Evolutionary conservation across 2,797 vertebrate species (phyloP), one percentile per base, ranked within the genome.

Genomic region (Sandelia bainsii): DNA sequence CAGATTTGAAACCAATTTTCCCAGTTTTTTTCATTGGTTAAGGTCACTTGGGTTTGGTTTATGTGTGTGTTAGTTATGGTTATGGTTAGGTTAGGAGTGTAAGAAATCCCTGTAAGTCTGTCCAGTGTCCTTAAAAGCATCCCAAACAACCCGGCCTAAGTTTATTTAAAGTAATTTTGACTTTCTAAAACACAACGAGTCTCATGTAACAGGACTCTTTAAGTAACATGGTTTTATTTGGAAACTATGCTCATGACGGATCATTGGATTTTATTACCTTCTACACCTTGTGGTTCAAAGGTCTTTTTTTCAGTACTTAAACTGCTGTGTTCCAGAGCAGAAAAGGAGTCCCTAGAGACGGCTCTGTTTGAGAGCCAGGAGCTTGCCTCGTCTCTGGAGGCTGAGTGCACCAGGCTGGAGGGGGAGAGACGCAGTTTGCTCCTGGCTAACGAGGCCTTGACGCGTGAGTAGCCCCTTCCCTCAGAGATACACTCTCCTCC

Each of bases 331-430:
- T 79, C 48, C 92, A 96, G 97, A 92, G 82, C 74, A 0, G 92
- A 95, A 81, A 93, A 94, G 75, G 92, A 95, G 75, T 91, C 92
- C 59, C 88, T 96, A 83, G 92, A 94, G 87, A 91, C 73, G 0
- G 82, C 87, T 72, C 85, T 97, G 79, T 94, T 92, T 22, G 93
- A 96, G 72, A 92, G 92, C 72, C 96, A 95, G 62, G 89, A 95
- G 85, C 79, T 92, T 59, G 88, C 73, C 8, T 81, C 69, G 0
- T 94, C 92, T 61, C 94, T 96, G 72, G 94, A 95, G 89, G 82
- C 75, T 0, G 85, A 93, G 77, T 81, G 69, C 63, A 77, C 88
- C 66, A 93, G 94, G 84, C 85, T 93, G 29, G 94, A 93, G 75
- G 92, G 77, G 65, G 94, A 96, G 83, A 91, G 88, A 62, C 75